A percentile compares a stretch with the other conserved stretches of the same genome.
phyloP scores from a whole-genome alignment of 2,888 invertebrate species.

The Agriotes lineatus region DNA sequence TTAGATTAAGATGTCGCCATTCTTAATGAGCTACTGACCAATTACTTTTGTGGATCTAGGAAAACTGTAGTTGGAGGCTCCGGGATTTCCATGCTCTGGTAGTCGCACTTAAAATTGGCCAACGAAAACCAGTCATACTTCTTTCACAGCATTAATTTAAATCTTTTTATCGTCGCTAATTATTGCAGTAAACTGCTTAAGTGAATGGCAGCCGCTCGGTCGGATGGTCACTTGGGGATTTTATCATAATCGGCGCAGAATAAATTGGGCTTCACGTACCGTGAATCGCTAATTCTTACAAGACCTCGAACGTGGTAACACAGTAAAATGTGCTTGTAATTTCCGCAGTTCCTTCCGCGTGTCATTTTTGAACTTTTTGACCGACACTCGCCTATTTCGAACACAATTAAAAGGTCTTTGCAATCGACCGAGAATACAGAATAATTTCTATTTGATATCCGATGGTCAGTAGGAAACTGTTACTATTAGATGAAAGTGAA shows the following conservation, averaged over 20 bases:
- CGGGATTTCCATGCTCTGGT: slow-evolving; percentile 5
- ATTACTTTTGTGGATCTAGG: background rate
- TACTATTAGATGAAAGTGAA: slow-evolving; percentile 21
- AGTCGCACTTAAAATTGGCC: background rate
- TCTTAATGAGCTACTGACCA: background rate
- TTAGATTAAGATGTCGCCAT: background rate
- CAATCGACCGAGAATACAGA: background rate
- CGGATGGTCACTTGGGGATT: background rate
- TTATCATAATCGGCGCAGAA: slow-evolving; percentile 12
- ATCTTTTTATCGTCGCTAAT: slow-evolving; percentile 4
- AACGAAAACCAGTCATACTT: slow-evolving; percentile 3
- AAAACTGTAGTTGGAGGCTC: background rate
- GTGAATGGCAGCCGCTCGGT: slow-evolving; percentile 16
- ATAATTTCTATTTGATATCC: background rate
- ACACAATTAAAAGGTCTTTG: no score
- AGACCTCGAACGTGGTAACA: background rate
- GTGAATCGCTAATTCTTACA: background rate
- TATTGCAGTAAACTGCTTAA: background rate
- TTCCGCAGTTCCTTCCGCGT: background rate
- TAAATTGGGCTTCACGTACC: background rate
- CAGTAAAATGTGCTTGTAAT: no score
- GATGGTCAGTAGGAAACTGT: background rate
- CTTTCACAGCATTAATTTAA: slow-evolving; percentile 14
- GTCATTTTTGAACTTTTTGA: no score
- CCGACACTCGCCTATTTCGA: no score